phyloP scores from a whole-genome alignment of 2,113 vertebrate species.

The Burhinus bistriatus region DNA sequence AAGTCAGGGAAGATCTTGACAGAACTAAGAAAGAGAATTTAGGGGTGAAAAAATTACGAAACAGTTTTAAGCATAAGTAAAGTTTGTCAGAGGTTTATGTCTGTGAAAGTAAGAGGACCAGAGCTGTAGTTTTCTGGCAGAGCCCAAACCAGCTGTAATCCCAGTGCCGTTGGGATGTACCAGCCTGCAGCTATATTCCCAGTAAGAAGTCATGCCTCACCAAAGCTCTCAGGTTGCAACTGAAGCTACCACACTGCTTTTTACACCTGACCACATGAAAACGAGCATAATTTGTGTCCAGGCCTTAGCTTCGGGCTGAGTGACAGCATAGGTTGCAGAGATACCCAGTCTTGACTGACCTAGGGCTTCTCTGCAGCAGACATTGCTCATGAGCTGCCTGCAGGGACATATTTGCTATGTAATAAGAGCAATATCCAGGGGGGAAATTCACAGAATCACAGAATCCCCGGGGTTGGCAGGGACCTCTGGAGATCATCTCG shows the following conservation, averaged over 20 bases:
- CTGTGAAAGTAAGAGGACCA: background rate
- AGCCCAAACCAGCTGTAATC: background rate
- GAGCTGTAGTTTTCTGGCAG: background rate
- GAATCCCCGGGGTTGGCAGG: too few relatives aligned
- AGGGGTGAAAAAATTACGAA: background rate
- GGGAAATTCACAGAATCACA: too few relatives aligned
- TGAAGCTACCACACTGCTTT: background rate
- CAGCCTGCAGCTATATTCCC: background rate
- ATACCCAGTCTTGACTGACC: background rate
- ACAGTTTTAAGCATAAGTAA: background rate
- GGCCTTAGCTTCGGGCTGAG: background rate
- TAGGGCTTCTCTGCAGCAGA: background rate
- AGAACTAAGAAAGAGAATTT: background rate
- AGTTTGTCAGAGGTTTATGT: background rate
- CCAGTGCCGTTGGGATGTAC: rapidly evolving
- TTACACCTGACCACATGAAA: background rate
- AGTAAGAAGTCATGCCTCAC: background rate
- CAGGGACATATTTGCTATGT: background rate
- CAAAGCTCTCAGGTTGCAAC: background rate
- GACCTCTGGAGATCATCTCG: too few relatives aligned
- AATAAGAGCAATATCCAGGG: background rate
- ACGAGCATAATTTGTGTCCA: background rate
- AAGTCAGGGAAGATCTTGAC: background rate
- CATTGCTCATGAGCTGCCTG: background rate
- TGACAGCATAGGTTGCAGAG: background rate